Evolutionary conservation across 2,797 vertebrate genomes (phyloP), one percentile per base, ranked within the genome.

Genomic region (Paguma larvata): DNA sequence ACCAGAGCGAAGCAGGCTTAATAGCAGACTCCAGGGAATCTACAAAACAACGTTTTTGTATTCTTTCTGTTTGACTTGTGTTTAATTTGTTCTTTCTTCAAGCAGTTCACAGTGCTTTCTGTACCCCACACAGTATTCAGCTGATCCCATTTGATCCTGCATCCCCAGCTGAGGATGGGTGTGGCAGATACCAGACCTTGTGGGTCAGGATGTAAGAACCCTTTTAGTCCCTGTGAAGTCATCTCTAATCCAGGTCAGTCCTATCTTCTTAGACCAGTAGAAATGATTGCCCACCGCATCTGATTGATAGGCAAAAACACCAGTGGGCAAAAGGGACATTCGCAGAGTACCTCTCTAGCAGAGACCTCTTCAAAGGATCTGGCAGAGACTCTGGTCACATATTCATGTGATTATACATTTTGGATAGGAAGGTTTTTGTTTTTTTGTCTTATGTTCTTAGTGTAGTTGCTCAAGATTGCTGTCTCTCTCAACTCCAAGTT

Each of bases 21-120:
- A 30, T 11, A 63, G 41, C 23, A 79, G 51, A 56, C 82, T 46
- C 46, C 56, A 65, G 41, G 34, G 19, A 70, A 6, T 19, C 38
- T 27, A 23, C 6, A 70, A 80, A 95, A 77, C 38, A 78, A 23
- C 5, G 2, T 30, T 78, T 93, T 67, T 59, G 53, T 67, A 46
- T 83, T 96, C 82, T 87, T 79, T 79, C 65, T 48, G 12, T 94
- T 89, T 30, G 21, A 84, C 8, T 91, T 91, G 41, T 34, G 16
- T 82, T 92, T 97, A 63, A 46, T 92, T 85, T 85, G 23, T 95
- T 90, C 79, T 90, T 70, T 6, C 84, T 95, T 67, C 32, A 51
- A 56, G 72, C 78, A 92, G 62, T 27, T 85, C 77, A 38, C 10
- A 79, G 41, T 82, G 21, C 14, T 83, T 73, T 91, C 68, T 90